Percentiles rank a stretch among this genome's conserved stretches.
Evolutionary conservation across 2,797 vertebrate genomes (phyloP).

Genomic region (Sebastes kiyomatsui): DNA sequence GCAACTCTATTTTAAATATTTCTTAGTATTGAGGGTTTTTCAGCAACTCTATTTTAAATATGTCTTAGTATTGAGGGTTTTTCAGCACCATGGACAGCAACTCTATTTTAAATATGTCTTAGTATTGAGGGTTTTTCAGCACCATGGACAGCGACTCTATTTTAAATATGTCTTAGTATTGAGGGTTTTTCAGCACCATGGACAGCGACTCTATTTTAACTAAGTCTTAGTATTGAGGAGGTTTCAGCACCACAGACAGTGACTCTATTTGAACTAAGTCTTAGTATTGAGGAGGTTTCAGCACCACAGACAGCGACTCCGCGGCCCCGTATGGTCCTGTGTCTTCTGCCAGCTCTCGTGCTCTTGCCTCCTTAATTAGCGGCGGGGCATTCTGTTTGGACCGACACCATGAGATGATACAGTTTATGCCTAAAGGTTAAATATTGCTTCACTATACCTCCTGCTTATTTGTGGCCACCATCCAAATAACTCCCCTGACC

Average conservation of each 20-base stretch:
- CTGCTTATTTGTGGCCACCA: background rate
- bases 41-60: too few relatives aligned
- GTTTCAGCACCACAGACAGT: too few relatives aligned
- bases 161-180: too few relatives aligned
- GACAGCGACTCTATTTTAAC: too few relatives aligned
- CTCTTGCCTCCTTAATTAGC: background rate
- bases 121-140: too few relatives aligned
- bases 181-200: too few relatives aligned
- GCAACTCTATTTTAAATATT: background rate
- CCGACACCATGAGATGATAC: background rate
- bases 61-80: too few relatives aligned
- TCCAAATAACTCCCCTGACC: background rate
- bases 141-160: too few relatives aligned
- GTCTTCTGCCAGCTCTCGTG: background rate
- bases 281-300: too few relatives aligned
- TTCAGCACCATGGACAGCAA: background rate
- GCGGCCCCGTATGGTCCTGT: background rate
- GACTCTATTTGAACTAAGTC: too few relatives aligned
- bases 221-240: too few relatives aligned
- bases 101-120: background rate
- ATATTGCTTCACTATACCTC: background rate
- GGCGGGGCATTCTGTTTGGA: background rate
- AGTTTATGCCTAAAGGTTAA: constrained; percentile 9
- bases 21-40: too few relatives aligned
- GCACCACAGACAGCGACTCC: background rate